A percentile compares a stretch with the other conserved stretches of the same genome.
phyloP scores from a whole-genome alignment of 1,140 invertebrate genomes.

The Drosophila kohkoa region DNA sequence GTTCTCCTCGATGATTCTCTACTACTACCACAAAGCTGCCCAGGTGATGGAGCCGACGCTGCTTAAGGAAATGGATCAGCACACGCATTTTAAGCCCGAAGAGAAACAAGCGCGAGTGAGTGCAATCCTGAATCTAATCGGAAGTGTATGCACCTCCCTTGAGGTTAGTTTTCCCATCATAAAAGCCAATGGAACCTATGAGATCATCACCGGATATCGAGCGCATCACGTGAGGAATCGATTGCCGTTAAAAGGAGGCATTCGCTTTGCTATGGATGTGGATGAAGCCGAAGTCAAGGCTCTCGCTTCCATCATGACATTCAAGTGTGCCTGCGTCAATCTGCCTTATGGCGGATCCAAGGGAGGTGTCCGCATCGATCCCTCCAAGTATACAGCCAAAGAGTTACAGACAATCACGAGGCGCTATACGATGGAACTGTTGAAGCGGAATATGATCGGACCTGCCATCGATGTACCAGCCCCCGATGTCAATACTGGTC shows the following conservation, averaged over 20 bases:
- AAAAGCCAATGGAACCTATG: slow-evolving; percentile 90
- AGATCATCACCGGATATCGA: slow-evolving; percentile 93
- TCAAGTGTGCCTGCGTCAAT: slow-evolving; percentile 92
- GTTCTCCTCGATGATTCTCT: slow-evolving; percentile 91
- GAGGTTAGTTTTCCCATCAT: slow-evolving; percentile 93
- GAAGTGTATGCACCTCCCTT: slow-evolving; percentile 90
- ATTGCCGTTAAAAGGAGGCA: slow-evolving; percentile 93
- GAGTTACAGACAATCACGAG: slow-evolving; percentile 96
- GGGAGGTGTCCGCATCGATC: slow-evolving; percentile 94
- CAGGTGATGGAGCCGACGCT: slow-evolving; percentile 88
- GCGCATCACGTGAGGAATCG: slow-evolving; percentile 94
- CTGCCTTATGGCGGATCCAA: slow-evolving; percentile 93
- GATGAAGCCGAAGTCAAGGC: slow-evolving; percentile 92
- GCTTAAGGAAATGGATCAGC: slow-evolving; percentile 87
- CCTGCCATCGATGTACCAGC: slow-evolving; percentile 94
- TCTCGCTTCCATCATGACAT: slow-evolving; percentile 94
- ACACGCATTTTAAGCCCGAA: slow-evolving; percentile 87
- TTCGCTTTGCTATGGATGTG: slow-evolving; percentile 91
- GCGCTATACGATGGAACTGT: slow-evolving; percentile 93
- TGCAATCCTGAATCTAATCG: slow-evolving; percentile 90
- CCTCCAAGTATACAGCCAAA: slow-evolving; percentile 90
- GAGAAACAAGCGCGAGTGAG: slow-evolving; percentile 88
- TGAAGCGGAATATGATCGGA: slow-evolving; percentile 95
- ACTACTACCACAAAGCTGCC: slow-evolving; percentile 90
- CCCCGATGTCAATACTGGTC: slow-evolving; percentile 93